Conservation (phyloP, 2,113 vertebrate genomes). For the Hemiprocne comata region DNA sequence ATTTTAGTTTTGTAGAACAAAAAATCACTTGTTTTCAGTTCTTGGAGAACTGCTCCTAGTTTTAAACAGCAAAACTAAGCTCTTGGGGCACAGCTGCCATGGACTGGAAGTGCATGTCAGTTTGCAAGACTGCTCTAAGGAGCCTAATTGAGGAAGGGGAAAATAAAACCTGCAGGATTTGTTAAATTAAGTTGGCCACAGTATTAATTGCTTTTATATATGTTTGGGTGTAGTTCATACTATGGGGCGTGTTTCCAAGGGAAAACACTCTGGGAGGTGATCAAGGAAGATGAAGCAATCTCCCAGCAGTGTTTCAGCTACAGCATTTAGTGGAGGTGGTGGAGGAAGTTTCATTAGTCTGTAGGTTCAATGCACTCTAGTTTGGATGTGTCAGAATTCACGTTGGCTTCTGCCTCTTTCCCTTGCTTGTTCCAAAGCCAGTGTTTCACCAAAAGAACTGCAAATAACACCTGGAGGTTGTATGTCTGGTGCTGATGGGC, state of each 20-base stretch:
- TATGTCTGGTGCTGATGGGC: too few relatives aligned
- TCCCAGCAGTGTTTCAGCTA: background rate
- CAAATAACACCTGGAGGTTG: background rate
- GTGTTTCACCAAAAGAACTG: too few relatives aligned
- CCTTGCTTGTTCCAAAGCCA: too few relatives aligned
- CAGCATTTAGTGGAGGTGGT: background rate
- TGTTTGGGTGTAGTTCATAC: background rate
- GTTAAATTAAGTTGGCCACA: background rate
- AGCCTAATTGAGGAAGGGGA: background rate
- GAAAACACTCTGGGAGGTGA: background rate
- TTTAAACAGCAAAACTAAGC: background rate
- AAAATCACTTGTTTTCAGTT: background rate
- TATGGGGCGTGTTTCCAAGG: background rate
- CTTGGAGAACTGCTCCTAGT: background rate
- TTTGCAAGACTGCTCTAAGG: background rate
- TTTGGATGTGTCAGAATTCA: too few relatives aligned
- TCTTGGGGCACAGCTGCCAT: too few relatives aligned
- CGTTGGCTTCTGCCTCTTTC: too few relatives aligned
- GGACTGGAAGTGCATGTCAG: background rate
- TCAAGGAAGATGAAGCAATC: background rate
- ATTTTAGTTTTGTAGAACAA: background rate
- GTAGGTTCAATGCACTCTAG: too few relatives aligned
- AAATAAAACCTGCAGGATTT: background rate
- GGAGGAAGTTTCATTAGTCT: background rate
- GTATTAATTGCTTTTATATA: background rate